A percentile compares a stretch with the other conserved stretches of the same genome.
phyloP scores from a whole-genome alignment of 1,140 invertebrate species.

The Trachelipus rathkii region DNA sequence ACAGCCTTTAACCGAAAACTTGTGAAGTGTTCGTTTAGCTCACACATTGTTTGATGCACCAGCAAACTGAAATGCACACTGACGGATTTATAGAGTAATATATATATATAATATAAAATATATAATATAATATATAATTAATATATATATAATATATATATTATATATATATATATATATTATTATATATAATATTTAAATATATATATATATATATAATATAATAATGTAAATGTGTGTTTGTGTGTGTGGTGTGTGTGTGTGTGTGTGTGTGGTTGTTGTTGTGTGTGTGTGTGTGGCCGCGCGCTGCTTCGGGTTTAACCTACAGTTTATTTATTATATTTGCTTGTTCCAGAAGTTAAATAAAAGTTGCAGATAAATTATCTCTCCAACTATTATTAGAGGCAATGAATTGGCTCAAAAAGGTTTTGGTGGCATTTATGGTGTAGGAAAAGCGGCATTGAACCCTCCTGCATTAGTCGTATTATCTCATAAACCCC shows the following conservation, averaged over 20 bases:
- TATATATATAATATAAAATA: too few species aligned
- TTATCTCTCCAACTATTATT: constrained; percentile 68
- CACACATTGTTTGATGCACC: constrained; percentile 77
- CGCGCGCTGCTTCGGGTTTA: neutral
- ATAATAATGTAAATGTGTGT: too few species aligned
- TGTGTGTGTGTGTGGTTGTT: too few species aligned
- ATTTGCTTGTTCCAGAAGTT: constrained; percentile 57
- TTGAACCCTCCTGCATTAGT: constrained; percentile 70
- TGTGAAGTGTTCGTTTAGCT: constrained; percentile 64
- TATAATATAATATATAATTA: too few species aligned
- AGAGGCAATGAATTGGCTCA: constrained; percentile 68
- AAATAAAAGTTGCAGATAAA: constrained; percentile 59
- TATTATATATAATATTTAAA: too few species aligned
- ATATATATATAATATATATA: too few species aligned
- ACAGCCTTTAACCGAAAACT: constrained; percentile 59
- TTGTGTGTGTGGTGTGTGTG: too few species aligned
- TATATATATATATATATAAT: neutral
- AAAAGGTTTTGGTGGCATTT: constrained; percentile 77
- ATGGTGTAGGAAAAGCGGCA: constrained; percentile 80
- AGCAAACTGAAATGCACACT: constrained; percentile 78
- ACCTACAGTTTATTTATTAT: neutral
- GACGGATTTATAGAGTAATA: constrained; percentile 67
- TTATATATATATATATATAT: too few species aligned
- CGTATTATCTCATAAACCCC: constrained; percentile 64
- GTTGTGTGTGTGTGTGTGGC: neutral